A percentile compares a stretch with the other conserved stretches of the same genome.
Conservation (phyloP, 2,888 invertebrate species). For the Pegoplata infirma region DNA sequence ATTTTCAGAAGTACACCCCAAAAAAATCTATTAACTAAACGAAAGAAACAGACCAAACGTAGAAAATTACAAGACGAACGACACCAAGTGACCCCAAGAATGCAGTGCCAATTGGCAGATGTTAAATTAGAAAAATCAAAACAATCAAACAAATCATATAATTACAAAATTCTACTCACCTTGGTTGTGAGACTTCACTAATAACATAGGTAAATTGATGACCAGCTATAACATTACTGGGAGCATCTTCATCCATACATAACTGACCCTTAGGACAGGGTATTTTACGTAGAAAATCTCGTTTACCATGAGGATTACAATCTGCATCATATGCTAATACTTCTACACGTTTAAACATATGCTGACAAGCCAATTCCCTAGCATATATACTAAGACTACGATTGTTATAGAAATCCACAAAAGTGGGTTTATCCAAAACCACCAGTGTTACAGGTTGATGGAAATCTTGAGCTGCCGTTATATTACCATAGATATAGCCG, state of each 20-base stretch:
- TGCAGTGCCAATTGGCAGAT: not conserved
- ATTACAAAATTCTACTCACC: conserved; percentile 80
- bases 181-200: conserved; percentile 92
- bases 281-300: conserved; percentile 87
- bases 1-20: not conserved
- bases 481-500: conserved; percentile 97
- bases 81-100: conserved; percentile 16
- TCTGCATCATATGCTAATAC: conserved; percentile 89
- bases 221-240: conserved; percentile 89
- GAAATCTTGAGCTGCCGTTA: conserved; percentile 86
- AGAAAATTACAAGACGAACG: conserved; percentile 22
- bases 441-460: conserved; percentile 84
- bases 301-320: conserved; percentile 82
- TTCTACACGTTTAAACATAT: conserved; percentile 92
- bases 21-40: conserved; percentile 6
- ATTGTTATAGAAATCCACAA: conserved; percentile 93
- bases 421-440: conserved; percentile 92
- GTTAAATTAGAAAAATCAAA: not conserved
- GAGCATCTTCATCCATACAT: conserved; percentile 92
- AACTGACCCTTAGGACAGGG: conserved; percentile 88
- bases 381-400: conserved; percentile 83
- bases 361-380: conserved; percentile 87
- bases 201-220: conserved; percentile 97
- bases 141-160: not conserved
- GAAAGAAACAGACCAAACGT: not conserved